These are phyloP conservation scores for Girardia tigrina DNA, from an alignment of 2,888 invertebrate species.

Conservation along the genomic window DNA sequence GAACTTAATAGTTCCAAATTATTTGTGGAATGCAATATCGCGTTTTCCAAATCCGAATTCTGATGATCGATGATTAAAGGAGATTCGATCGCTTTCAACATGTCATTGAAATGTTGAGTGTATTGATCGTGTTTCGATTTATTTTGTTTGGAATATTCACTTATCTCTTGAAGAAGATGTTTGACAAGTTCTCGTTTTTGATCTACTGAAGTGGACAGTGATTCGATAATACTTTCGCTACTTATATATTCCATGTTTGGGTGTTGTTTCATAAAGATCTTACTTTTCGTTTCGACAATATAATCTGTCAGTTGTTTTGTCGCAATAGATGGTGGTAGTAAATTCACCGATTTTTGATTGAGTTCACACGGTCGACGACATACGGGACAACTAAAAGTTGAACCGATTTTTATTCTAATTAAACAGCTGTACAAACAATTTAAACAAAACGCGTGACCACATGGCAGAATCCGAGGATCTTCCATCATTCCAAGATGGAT, in stretches of 20 bases:
- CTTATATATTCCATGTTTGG: conserved; percentile 11
- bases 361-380: conserved; percentile 25
- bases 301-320: conserved; percentile 23
- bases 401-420: background rate
- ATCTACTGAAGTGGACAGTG: background rate
- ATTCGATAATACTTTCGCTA: background rate
- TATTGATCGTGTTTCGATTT: background rate
- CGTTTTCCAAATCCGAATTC: background rate
- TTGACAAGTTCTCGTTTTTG: background rate
- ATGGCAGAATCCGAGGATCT: conserved; percentile 28
- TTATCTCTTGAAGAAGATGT: background rate
- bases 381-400: conserved; percentile 11
- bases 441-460: conserved; percentile 30
- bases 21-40: background rate
- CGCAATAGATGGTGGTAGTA: conserved; percentile 28
- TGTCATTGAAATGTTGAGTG: background rate
- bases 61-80: background rate
- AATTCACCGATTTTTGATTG: background rate
- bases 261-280: background rate
- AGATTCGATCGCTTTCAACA: background rate
- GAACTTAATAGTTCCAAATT: background rate
- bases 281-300: background rate
- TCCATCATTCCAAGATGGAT: conserved; percentile 29
- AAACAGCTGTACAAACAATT: conserved; percentile 27
- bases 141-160: background rate